A percentile compares a stretch with the other conserved stretches of the same genome.
Evolutionary conservation across 2,113 vertebrate species (phyloP).

Genomic region (Neofelis nebulosa): DNA sequence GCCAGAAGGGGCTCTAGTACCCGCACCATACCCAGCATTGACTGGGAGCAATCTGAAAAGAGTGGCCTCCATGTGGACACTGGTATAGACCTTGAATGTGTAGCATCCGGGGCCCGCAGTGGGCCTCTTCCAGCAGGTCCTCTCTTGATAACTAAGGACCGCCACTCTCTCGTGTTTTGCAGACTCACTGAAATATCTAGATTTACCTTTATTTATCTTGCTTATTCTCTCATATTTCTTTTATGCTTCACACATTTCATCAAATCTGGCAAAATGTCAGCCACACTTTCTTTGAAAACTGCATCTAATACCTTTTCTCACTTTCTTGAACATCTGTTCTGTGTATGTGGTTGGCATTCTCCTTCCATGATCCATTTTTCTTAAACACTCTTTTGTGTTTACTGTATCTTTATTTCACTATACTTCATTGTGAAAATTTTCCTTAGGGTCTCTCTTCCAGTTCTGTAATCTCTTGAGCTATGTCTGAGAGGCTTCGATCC

Average conservation of each 20-base stretch:
- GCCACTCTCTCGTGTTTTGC: not conserved
- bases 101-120: not conserved
- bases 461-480: not conserved
- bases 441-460: not conserved
- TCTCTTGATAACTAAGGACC: not conserved
- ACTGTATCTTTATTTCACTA: not conserved
- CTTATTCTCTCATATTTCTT: not conserved
- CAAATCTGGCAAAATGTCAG: not conserved
- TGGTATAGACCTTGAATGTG: not conserved
- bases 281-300: not conserved
- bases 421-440: not conserved
- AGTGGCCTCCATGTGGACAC: not conserved
- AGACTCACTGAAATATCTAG: not conserved
- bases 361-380: not conserved
- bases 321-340: not conserved
- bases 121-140: not conserved
- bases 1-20: not conserved
- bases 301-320: not conserved
- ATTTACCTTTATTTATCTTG: not conserved
- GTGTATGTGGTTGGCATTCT: not conserved
- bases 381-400: not conserved
- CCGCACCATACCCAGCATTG: not conserved
- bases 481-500: not conserved
- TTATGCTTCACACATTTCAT: not conserved
- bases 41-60: not conserved